Evolutionary conservation across 2,113 vertebrate genomes (phyloP).

Genomic region (Lamprotornis superbus): DNA sequence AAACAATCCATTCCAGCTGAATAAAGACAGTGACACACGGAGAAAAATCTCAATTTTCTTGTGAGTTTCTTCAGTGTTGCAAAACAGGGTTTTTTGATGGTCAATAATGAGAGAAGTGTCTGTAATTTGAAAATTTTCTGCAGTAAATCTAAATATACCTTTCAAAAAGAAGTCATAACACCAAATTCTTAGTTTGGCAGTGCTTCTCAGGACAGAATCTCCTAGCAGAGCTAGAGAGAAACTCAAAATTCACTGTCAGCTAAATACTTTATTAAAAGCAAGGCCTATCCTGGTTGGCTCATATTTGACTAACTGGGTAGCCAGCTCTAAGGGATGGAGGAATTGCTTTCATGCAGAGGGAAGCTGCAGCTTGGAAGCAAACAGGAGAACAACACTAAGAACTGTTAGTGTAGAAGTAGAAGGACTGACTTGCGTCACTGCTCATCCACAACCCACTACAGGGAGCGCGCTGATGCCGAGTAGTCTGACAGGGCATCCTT

Average conservation of each 20-base stretch:
- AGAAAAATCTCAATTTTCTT: not conserved
- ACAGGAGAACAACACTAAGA: not conserved
- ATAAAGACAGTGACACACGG: not conserved
- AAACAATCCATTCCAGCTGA: not conserved
- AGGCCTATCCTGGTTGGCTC: not conserved
- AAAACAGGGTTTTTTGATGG: not conserved
- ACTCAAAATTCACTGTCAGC: not conserved
- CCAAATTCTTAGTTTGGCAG: not conserved
- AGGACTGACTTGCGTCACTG: not conserved
- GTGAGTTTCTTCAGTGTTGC: not conserved
- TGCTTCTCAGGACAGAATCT: not conserved
- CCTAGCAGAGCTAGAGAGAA: not conserved
- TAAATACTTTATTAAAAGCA: not conserved
- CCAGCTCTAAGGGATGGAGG: not conserved
- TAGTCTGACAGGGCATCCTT: not conserved
- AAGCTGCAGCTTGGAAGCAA: not conserved
- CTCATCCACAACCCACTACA: not conserved
- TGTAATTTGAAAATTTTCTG: not conserved
- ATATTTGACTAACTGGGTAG: not conserved
- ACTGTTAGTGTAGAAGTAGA: not conserved
- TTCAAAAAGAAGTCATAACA: not conserved
- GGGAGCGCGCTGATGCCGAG: fast-evolving
- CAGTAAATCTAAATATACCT: not conserved
- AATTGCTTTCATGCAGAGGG: not conserved
- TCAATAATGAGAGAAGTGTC: not conserved